These are phyloP conservation scores for Leucoma salicis DNA, from an alignment of 2,888 invertebrate genomes.

Conservation along the genomic window DNA sequence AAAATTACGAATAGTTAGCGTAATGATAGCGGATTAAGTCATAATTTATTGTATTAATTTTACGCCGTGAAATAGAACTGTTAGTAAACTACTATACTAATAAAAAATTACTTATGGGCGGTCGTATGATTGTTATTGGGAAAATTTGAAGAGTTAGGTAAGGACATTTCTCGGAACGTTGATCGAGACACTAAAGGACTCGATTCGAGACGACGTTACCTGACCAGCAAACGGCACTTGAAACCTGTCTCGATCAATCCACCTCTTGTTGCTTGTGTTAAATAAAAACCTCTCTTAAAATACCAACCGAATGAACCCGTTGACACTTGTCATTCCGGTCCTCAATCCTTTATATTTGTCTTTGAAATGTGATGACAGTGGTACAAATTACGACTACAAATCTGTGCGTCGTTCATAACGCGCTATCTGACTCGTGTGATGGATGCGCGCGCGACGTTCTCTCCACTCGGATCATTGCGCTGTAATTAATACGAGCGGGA, in stretches of 20 bases:
- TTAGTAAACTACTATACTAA: conserved; percentile 22
- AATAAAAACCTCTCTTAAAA: conserved; percentile 80
- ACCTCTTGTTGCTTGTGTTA: conserved; percentile 79
- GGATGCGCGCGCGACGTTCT: conserved; percentile 61
- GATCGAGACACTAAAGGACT: conserved; percentile 65
- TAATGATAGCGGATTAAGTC: too few relatives aligned
- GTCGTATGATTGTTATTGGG: conserved; percentile 48
- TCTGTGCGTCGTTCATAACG: conserved; percentile 78
- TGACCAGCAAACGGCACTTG: conserved; percentile 74
- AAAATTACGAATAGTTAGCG: too few relatives aligned
- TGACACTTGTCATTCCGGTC: conserved; percentile 80
- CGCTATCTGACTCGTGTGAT: conserved; percentile 75
- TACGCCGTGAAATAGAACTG: conserved; percentile 7
- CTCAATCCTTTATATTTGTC: conserved; percentile 82
- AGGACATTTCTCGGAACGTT: conserved; percentile 76
- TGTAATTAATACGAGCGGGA: conserved; percentile 74
- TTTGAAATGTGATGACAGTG: conserved; percentile 83
- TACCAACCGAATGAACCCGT: conserved; percentile 72
- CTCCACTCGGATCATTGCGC: conserved; percentile 64
- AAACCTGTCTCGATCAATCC: conserved; percentile 82
- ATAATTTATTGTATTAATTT: too few relatives aligned
- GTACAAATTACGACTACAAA: conserved; percentile 82
- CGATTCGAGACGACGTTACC: conserved; percentile 56
- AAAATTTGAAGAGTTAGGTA: conserved; percentile 56
- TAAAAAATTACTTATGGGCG: conserved; percentile 29